Percentiles rank a stretch among this genome's conserved stretches.
Conservation (phyloP, 2,113 vertebrate genomes). For the Anser brachyrhynchus region DNA sequence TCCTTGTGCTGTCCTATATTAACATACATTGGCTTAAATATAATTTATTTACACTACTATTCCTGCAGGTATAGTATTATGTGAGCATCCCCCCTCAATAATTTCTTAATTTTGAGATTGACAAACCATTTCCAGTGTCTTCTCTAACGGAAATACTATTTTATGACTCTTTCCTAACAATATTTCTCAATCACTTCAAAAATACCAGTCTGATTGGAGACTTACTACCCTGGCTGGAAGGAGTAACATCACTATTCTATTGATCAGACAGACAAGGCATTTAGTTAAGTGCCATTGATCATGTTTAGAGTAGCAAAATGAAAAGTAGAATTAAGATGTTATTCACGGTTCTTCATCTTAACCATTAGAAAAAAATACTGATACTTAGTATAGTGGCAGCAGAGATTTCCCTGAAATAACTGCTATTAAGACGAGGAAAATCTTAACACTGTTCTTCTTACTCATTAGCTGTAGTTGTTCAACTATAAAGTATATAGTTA, state of each 20-base stretch:
- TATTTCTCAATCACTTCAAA: background rate
- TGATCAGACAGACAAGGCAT: background rate
- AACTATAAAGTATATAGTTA: background rate
- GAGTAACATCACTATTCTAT: background rate
- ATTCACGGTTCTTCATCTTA: background rate
- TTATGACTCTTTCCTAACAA: background rate
- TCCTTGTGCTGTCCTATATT: background rate
- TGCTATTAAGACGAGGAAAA: background rate
- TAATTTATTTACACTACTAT: background rate
- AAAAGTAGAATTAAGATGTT: background rate
- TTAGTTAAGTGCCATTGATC: background rate
- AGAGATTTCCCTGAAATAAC: background rate
- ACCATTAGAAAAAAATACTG: background rate
- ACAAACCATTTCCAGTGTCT: background rate
- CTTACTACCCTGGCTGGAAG: background rate
- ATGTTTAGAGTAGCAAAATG: background rate
- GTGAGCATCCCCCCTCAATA: background rate
- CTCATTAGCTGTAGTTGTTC: background rate
- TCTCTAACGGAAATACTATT: background rate
- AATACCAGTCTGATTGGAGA: background rate
- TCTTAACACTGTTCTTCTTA: background rate
- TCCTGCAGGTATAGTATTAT: background rate
- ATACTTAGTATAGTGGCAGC: background rate
- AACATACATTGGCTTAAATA: background rate
- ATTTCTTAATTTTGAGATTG: background rate